Evolutionary conservation across 1,140 invertebrate genomes (phyloP).

Genomic region (Neomicropteryx cornuta): DNA sequence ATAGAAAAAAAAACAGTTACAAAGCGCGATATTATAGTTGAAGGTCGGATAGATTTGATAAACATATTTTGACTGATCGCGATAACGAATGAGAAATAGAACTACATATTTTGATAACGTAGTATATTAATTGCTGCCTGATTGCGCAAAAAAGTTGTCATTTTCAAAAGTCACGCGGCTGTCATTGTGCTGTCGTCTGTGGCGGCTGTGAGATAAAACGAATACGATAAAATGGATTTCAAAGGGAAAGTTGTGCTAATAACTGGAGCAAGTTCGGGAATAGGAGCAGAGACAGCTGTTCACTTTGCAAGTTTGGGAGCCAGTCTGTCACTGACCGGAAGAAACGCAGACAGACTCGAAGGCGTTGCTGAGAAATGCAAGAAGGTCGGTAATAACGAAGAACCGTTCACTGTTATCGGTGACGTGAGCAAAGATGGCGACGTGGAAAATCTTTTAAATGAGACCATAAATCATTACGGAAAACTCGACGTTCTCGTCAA

Average conservation of each 20-base stretch:
- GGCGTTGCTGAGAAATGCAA: slow-evolving; percentile 50
- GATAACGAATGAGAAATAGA: too few species aligned
- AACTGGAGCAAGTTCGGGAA: slow-evolving; percentile 77
- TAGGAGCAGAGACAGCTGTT: slow-evolving; percentile 70
- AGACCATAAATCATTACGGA: slow-evolving; percentile 44
- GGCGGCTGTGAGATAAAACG: too few species aligned
- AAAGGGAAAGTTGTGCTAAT: slow-evolving; percentile 54
- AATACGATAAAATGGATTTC: slow-evolving; percentile 48
- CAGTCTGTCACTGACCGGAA: slow-evolving; percentile 49
- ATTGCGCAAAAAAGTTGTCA: too few species aligned
- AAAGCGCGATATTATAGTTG: too few species aligned
- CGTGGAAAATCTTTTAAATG: slow-evolving; percentile 46
- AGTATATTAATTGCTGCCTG: too few species aligned
- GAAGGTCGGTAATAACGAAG: too few species aligned
- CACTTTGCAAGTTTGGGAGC: slow-evolving; percentile 65
- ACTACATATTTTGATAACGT: too few species aligned
- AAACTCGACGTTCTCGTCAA: slow-evolving; percentile 65
- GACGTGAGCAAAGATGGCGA: slow-evolving; percentile 58
- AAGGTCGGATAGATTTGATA: too few species aligned
- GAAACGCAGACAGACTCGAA: slow-evolving; percentile 24
- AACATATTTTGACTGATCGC: too few species aligned
- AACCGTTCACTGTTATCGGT: slow-evolving; percentile 42
- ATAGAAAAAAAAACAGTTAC: too few species aligned
- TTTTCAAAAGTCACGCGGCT: too few species aligned
- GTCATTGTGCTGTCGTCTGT: too few species aligned